A percentile compares a stretch with the other conserved stretches of the same genome.
Conservation (phyloP, 92 coral and sea anemone species). For the Scolanthus callimorphus region DNA sequence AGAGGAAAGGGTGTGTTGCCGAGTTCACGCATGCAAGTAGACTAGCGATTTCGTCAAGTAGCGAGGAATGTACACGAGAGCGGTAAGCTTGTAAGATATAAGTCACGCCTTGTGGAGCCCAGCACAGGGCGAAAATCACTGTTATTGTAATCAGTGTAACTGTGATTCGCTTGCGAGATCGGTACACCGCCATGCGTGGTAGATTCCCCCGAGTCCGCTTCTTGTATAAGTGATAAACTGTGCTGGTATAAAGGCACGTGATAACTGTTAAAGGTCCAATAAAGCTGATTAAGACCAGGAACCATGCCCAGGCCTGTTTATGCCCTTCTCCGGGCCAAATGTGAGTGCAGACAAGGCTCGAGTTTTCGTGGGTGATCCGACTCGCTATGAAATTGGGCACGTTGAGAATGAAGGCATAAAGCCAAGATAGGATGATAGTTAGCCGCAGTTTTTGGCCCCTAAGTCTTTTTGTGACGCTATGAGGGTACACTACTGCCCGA, state of each 20-base stretch:
- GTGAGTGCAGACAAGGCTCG: constrained; percentile 4
- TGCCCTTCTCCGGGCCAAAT: constrained; percentile 4
- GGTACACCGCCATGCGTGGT: constrained; percentile 19
- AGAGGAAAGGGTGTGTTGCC: constrained; percentile 29
- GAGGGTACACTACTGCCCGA: constrained; percentile 31
- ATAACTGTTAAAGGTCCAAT: constrained; percentile 19
- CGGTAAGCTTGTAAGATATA: constrained; percentile 11
- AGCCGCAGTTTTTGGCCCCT: constrained; percentile 9
- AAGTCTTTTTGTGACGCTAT: constrained; percentile 11
- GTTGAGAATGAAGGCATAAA: constrained; percentile 21
- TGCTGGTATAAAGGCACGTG: constrained; percentile 16
- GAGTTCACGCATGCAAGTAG: constrained; percentile 27
- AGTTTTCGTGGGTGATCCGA: neutral
- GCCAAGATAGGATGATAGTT: constrained; percentile 14
- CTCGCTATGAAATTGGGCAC: constrained; percentile 17
- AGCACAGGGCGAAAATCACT: constrained; percentile 23
- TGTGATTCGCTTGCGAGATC: constrained; percentile 21
- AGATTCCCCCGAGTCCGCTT: constrained; percentile 18
- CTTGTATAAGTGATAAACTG: constrained; percentile 23
- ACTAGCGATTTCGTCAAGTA: constrained; percentile 14
- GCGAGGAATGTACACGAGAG: neutral
- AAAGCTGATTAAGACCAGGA: constrained; percentile 13
- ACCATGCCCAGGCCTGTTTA: constrained; percentile 18
- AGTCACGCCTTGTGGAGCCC: constrained; percentile 26
- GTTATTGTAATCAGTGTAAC: constrained; percentile 23